Evolutionary conservation across 2,888 invertebrate species (phyloP).

Genomic region (Synergus japonicus): DNA sequence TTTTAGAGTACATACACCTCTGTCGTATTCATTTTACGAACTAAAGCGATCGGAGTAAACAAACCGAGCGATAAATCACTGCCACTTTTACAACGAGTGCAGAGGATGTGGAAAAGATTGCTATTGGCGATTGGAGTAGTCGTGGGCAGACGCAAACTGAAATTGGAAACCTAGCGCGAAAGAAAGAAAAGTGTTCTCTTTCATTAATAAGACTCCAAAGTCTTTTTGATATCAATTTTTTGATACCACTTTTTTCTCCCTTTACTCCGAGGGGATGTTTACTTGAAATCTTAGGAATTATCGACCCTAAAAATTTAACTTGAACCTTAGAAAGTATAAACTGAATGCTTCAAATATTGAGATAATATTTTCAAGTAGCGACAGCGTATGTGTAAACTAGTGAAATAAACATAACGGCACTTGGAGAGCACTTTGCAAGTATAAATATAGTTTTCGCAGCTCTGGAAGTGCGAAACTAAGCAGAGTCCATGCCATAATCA

Average conservation of each 20-base stretch:
- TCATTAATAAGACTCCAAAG: slow-evolving; percentile 31
- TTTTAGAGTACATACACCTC: not conserved
- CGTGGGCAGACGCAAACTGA: slow-evolving; percentile 39
- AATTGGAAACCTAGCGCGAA: slow-evolving; percentile 28
- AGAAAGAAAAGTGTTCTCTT: slow-evolving; percentile 10
- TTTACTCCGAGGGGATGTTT: not conserved
- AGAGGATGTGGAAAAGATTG: slow-evolving; percentile 41
- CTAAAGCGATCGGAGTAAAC: slow-evolving; percentile 33
- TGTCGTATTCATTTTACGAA: slow-evolving; percentile 36
- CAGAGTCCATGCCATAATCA: slow-evolving; percentile 44
- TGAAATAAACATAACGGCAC: not conserved
- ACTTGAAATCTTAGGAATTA: not conserved
- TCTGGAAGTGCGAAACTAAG: not conserved
- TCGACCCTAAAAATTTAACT: not conserved
- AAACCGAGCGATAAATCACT: slow-evolving; percentile 40
- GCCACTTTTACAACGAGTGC: slow-evolving; percentile 38
- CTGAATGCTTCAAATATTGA: not conserved
- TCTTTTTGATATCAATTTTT: not conserved
- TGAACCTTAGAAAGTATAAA: not conserved
- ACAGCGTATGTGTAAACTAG: not conserved
- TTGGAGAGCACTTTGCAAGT: not conserved
- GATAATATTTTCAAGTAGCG: not conserved
- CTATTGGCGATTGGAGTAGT: slow-evolving; percentile 34
- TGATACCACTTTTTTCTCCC: not conserved
- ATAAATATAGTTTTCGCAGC: not conserved